Evolutionary conservation across 2,888 invertebrate genomes (phyloP), one percentile per base, ranked within the genome.

Genomic region (Chromoteleia sp.): DNA sequence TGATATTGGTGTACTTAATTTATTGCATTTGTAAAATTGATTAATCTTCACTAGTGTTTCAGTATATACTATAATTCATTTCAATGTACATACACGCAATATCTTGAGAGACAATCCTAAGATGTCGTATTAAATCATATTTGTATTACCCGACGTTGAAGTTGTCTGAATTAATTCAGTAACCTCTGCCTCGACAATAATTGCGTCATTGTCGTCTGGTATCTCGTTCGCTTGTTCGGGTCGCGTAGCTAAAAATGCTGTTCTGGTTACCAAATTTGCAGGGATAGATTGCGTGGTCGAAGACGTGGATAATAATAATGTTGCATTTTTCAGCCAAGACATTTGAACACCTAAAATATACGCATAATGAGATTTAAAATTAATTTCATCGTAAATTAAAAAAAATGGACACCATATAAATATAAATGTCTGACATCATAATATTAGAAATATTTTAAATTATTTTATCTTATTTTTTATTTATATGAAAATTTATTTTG

Each of bases 291-390:
- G 83, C 7, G 84, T 86, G 1, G 88, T 83, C 12, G 86, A 50
- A 2, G 82, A 68, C 0, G 89, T 87, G 14, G 90, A 88, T 30
- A 89, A 50, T 5, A 89, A 75, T 70, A 86, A 83, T 43, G 90
- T 89, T 2, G 87, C 88, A 67, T 91, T 91, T 54, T 90, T 90
- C 79, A 91, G 36, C 91, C 91, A 91, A 1, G 89, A 88, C 48
- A 91, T 74, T 52, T 89, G 88, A 3, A 88, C 89, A 0, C 90
- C 91, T 91, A 12, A 4, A 48, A 48, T 3, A 14, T 25, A 5
- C n/a, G n/a, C n/a, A n/a, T n/a, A n/a, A n/a, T n/a, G 25, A 25
- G 25, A 25, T 4, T 25, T 6, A 25, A 25, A 25, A 25, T 25
- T 25, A 2, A 25, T 25, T 25, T 25, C 25, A 25, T 25, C 5